Evolutionary conservation across 2,113 vertebrate genomes (phyloP), one percentile per base, ranked within the genome.

Genomic region (Ictalurus furcatus): DNA sequence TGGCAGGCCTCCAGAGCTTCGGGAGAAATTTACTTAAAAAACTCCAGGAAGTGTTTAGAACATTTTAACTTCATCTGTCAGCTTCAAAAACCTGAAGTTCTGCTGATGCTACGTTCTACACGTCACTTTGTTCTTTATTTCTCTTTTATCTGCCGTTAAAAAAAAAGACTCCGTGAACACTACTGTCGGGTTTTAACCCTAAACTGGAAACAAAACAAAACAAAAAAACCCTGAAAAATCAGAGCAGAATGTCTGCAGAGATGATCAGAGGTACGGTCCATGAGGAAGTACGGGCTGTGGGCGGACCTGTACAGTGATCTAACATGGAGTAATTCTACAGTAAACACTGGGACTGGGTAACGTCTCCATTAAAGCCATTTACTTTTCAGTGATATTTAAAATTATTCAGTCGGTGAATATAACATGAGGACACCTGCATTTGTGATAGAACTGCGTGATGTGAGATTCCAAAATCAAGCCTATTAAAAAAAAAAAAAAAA

Each of bases 31-130:
- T n/a, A 71, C 52, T 44, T 54, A 88, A 65, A 65, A 67, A 73
- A 69, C 34, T 88, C 61, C 65, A 61, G 52, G 48, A 88, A 88
- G 21, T 25, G 63, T 54, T 69, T 30, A 54, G 82, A 82, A 37
- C 61, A 52, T 88, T 69, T 82, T 84, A 84, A 84, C 81, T 84
- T 63, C 23, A 82, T 82, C 61, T 17, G 14, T 58, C 48, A 69
- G 63, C 78, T 67, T 54, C n/a, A 63, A 81, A 79, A 54, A 67
- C 12, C 21, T 37, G n/a, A 37, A 25, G 84, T 73, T 85, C 52
- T 86, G 54, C 69, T 28, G 58, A 84, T 40, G 34, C 30, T 25
- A 2, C 21, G 30, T 61, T 83, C 81, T 25, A 14, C 54, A 83
- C 19, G 2, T 25, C 81, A 83, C 21, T 25, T 25, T 83, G 8